Conservation (phyloP, 2,888 invertebrate species). For the Diarsia mendica region DNA sequence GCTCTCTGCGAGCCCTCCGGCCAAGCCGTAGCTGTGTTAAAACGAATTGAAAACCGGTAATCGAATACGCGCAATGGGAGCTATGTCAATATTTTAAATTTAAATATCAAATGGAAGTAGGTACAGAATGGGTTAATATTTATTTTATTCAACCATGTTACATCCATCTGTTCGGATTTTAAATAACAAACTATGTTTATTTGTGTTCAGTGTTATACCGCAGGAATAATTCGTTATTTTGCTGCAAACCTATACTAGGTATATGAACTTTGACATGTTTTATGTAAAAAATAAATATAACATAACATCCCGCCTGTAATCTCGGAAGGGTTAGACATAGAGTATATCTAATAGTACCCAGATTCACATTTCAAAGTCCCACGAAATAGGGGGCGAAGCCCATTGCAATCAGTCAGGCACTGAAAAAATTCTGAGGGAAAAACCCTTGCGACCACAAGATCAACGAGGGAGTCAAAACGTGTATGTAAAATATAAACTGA, state of each 20-base stretch:
- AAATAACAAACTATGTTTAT: conserved; percentile 70
- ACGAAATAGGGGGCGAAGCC: no score
- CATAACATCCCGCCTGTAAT: no score
- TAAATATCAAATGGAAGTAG: conserved; percentile 85
- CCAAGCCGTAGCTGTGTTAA: conserved; percentile 83
- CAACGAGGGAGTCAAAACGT: no score
- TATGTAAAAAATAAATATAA: conserved; percentile 2
- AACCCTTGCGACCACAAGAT: no score
- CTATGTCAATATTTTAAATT: conserved; percentile 89
- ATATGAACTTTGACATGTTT: conserved; percentile 21
- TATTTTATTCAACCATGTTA: conserved; percentile 78
- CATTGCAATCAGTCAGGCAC: no score
- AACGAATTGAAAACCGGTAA: conserved; percentile 89
- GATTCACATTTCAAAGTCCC: no score
- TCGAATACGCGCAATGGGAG: conserved; percentile 88
- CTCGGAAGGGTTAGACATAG: no score
- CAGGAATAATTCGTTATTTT: conserved; percentile 38
- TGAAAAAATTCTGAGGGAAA: no score
- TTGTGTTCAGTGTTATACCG: conserved; percentile 43
- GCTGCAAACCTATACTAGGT: conserved; percentile 26
- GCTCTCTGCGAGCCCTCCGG: conserved; percentile 85
- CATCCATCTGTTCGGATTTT: conserved; percentile 78
- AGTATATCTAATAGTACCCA: no score
- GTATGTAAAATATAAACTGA: background rate
- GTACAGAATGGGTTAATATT: conserved; percentile 77